Percentiles rank a stretch among this genome's conserved stretches.
phyloP scores from a whole-genome alignment of 1,140 invertebrate species.

The Solenopsis invicta region DNA sequence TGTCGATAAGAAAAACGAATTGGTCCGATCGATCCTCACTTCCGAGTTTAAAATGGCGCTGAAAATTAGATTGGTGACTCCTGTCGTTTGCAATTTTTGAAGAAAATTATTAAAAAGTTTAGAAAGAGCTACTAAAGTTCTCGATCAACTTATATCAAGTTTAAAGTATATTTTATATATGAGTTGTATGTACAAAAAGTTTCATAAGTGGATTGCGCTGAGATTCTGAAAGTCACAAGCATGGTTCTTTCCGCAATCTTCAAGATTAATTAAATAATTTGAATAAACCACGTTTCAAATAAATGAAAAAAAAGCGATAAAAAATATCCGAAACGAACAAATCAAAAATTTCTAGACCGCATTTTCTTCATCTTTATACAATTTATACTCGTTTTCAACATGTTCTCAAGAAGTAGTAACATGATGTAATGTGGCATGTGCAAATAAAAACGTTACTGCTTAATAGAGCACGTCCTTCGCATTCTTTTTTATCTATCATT shows the following conservation, averaged over 20 bases:
- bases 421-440: neutral
- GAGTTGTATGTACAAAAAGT: neutral
- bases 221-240: neutral
- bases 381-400: neutral
- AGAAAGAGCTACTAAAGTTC: neutral
- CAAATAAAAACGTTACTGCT: neutral
- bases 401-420: neutral
- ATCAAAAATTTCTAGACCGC: neutral
- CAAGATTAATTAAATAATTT: slow-evolving; percentile 8
- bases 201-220: neutral
- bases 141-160: slow-evolving; percentile 11
- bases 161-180: neutral
- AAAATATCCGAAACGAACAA: neutral
- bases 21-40: slow-evolving; percentile 9
- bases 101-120: slow-evolving; percentile 12
- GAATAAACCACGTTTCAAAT: neutral
- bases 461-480: neutral
- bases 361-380: neutral
- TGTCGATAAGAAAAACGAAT: neutral
- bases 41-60: neutral
- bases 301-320: neutral
- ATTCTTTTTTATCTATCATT: slow-evolving; percentile 30
- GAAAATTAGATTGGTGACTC: slow-evolving; percentile 22
- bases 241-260: neutral
- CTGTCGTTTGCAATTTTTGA: neutral